Evolutionary conservation across 2,113 vertebrate species (phyloP).

Genomic region (Ibidorhyncha struthersii): DNA sequence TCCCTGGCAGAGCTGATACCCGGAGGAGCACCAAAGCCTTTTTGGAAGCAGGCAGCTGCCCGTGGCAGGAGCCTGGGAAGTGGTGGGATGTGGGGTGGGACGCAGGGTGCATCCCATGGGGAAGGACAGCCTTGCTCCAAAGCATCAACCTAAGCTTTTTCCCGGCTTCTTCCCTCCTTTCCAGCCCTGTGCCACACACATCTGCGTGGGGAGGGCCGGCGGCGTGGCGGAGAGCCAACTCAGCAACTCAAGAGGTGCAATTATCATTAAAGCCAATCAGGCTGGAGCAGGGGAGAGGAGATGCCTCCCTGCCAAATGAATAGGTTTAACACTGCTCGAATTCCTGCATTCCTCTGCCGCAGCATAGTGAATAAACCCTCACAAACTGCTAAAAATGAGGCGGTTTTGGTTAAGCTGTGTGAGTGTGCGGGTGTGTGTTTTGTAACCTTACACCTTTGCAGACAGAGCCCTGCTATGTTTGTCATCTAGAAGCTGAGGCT

Average conservation of each 20-base stretch:
- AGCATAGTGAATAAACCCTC: conserved; percentile 39
- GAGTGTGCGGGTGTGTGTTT: conserved; percentile 30
- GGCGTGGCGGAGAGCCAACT: background rate
- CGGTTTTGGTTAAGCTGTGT: conserved; percentile 14
- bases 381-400: conserved; percentile 50
- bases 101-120: accelerated
- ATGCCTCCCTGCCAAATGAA: conserved; percentile 19
- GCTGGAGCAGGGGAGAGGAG: conserved; percentile 35
- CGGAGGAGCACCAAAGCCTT: background rate
- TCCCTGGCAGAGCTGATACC: background rate
- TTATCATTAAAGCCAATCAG: conserved; percentile 54
- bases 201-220: background rate
- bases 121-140: background rate
- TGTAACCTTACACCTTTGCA: conserved; percentile 59
- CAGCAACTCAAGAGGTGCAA: conserved; percentile 38
- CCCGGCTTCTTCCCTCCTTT: background rate
- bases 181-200: conserved; percentile 17
- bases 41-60: background rate
- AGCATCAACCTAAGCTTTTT: background rate
- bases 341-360: conserved; percentile 41
- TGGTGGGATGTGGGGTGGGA: background rate
- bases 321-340: conserved; percentile 20
- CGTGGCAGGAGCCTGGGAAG: background rate
- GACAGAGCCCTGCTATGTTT: conserved; percentile 48
- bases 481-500: conserved; percentile 51